phyloP scores from a whole-genome alignment of 2,888 invertebrate species.

The Dynastes maya region DNA sequence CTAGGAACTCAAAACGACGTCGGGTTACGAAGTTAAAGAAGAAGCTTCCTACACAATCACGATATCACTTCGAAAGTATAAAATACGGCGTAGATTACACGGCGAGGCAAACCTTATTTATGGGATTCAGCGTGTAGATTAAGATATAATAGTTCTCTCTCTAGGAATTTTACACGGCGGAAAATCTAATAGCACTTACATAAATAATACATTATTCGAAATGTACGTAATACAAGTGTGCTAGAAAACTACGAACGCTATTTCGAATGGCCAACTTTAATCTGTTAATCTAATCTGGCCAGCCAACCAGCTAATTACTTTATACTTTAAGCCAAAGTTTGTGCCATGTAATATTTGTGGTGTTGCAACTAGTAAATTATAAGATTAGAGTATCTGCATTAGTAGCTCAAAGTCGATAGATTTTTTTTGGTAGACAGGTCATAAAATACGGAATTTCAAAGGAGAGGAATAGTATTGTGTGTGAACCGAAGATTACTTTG shows the following conservation, averaged over 20 bases:
- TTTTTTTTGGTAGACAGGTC: no score
- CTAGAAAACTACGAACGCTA: neutral
- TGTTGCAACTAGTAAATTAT: no score
- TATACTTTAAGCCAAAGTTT: neutral
- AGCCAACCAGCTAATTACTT: neutral
- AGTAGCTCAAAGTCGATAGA: no score
- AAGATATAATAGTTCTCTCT: conserved; percentile 33
- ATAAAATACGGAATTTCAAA: no score
- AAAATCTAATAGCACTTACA: conserved; percentile 13
- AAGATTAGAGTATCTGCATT: no score
- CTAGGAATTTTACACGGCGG: conserved; percentile 5
- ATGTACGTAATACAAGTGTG: neutral
- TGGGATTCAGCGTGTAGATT: conserved; percentile 17
- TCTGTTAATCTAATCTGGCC: neutral
- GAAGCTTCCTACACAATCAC: conserved; percentile 39
- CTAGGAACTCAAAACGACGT: conserved; percentile 26
- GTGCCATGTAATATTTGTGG: neutral
- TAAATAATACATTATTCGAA: conserved; percentile 5
- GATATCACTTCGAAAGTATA: conserved; percentile 40
- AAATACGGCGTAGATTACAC: conserved; percentile 35
- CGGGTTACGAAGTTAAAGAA: conserved; percentile 33
- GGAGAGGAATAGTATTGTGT: no score
- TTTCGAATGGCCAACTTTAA: neutral
- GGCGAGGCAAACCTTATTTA: conserved; percentile 35
- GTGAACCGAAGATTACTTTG: no score